A percentile compares a stretch with the other conserved stretches of the same genome.
Conservation (phyloP, 2,113 vertebrate species). For the Clarias magur region DNA sequence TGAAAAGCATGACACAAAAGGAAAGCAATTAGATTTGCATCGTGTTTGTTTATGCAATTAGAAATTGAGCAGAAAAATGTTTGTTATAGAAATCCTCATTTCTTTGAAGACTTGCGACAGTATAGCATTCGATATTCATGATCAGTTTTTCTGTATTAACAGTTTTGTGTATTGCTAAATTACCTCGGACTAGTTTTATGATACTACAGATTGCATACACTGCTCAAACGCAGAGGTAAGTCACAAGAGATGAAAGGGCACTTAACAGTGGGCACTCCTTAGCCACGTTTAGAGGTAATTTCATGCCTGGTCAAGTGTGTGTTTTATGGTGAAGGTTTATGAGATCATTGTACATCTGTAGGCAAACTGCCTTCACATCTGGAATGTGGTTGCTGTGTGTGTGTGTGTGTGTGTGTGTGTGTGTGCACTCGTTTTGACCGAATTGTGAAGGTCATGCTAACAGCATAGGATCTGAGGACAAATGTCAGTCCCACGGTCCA, state of each 20-base stretch:
- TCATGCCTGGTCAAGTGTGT: background rate
- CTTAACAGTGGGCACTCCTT: background rate
- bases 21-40: background rate
- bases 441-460: conserved; percentile 40
- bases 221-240: background rate
- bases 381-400: background rate
- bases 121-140: background rate
- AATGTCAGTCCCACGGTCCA: conserved; percentile 4
- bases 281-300: background rate
- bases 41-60: background rate
- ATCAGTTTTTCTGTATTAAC: background rate
- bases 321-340: background rate
- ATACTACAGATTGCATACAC: background rate
- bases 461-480: background rate
- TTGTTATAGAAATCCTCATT: background rate
- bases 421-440: background rate
- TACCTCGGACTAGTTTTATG: background rate
- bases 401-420: background rate
- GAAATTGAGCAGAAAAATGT: background rate
- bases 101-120: background rate
- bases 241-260: conserved; percentile 27
- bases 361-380: conserved; percentile 15
- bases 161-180: background rate
- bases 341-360: conserved; percentile 4
- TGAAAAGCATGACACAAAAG: background rate